phyloP scores from a whole-genome alignment of 1,140 invertebrate genomes.

The Drosophila kepulauana region DNA sequence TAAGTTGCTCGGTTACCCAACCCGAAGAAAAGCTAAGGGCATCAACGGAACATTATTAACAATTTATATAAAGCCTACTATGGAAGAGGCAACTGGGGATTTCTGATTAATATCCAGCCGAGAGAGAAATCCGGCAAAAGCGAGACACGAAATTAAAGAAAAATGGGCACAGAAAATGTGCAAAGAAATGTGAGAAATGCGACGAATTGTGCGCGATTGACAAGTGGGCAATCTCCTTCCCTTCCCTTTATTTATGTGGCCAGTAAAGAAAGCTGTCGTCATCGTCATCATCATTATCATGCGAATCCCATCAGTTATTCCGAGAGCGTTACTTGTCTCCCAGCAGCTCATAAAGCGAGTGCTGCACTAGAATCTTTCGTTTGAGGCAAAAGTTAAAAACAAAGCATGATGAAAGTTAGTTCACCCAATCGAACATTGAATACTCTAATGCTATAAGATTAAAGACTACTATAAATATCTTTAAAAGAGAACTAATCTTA shows the following conservation, averaged over 20 bases:
- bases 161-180: slow-evolving; percentile 43
- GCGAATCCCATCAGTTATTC: slow-evolving; percentile 67
- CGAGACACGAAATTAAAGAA: neutral
- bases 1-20: neutral
- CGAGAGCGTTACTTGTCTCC: slow-evolving; percentile 41
- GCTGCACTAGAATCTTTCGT: slow-evolving; percentile 62
- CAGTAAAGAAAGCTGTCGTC: slow-evolving; percentile 23
- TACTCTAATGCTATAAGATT: neutral
- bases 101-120: slow-evolving; percentile 27
- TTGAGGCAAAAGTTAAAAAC: slow-evolving; percentile 41
- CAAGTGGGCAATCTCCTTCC: slow-evolving; percentile 52
- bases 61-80: slow-evolving; percentile 29
- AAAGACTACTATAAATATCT: too few relatives aligned
- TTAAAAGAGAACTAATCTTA: too few relatives aligned
- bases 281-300: slow-evolving; percentile 31
- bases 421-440: neutral
- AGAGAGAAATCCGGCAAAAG: slow-evolving; percentile 6
- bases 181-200: slow-evolving; percentile 57
- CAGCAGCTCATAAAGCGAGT: slow-evolving; percentile 60
- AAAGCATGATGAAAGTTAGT: slow-evolving; percentile 1
- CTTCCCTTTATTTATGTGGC: slow-evolving; percentile 1
- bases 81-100: slow-evolving; percentile 9
- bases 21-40: neutral
- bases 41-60: slow-evolving; percentile 21
- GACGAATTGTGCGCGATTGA: slow-evolving; percentile 55